Base-by-base conservation (phyloP, 2,797 vertebrate genomes). In the Macrochelys suwanniensis region DNA sequence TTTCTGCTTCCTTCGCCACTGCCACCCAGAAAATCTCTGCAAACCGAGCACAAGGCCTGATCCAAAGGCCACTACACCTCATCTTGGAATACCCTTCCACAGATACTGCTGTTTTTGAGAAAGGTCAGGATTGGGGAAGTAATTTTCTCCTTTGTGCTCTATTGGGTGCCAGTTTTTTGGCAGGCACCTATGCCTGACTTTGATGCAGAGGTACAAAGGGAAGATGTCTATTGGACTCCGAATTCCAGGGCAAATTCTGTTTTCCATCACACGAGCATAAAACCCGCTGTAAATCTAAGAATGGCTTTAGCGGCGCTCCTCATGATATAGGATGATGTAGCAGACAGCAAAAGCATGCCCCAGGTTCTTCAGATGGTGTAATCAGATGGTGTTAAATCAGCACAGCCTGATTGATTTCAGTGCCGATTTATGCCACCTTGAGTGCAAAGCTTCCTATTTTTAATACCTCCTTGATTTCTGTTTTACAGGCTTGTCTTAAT, bases 401-500 rank as follows among this genome's bases (percentile, higher is more conserved):
- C 26, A 77, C 12, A 8, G 45, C 45, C 7, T 28, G 45, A 28
- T 77, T 49, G 26, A 77, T 31, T 77, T 77, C 42, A 71, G 68
- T 37, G n/a, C 19, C 5, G 5, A 11, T 71, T 42, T 71, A 71
- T 71, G 37, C 19, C 68, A 42, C 19, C 37, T 42, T 31, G 42
- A 77, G 45, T 7, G 16, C 6, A 47, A 28, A 49, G 7, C 28
- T 15, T 28, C 26, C 25, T 49, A 47, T 31, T 49, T 76, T 31
- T 79, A 86, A 82, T 82, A 57, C 50, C 85, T 68, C 78, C 79
- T 86, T 79, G 49, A 80, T 68, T 93, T 93, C 50, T 86, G 74
- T 93, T 89, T 93, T 49, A 31, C 15, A 82, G 68, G 68, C 82
- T 93, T 28, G 57, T 89, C 71, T 71, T 82, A 89, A 93, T 93